Conservation (phyloP, 2,888 invertebrate genomes). For the Spilarctia lutea region DNA sequence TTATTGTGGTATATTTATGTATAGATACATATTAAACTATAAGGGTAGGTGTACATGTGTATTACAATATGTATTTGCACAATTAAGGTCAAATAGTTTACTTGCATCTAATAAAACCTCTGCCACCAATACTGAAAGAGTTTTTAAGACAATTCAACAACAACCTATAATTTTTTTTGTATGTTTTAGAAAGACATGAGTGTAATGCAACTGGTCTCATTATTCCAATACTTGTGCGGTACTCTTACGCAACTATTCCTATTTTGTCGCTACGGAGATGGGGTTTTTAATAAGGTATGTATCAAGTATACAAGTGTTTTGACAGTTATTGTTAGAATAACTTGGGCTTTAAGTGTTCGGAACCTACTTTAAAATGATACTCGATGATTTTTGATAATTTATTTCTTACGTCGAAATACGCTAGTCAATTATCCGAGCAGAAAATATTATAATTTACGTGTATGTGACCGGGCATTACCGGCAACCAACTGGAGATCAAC, state of each 20-base stretch:
- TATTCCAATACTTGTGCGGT: conserved; percentile 71
- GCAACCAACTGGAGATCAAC: too few relatives aligned
- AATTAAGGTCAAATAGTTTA: too few relatives aligned
- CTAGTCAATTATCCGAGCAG: too few relatives aligned
- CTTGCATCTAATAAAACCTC: too few relatives aligned
- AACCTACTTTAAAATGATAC: not conserved
- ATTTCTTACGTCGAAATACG: too few relatives aligned
- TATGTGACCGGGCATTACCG: too few relatives aligned
- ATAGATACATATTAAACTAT: too few relatives aligned
- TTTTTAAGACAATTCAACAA: not conserved
- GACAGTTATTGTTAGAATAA: not conserved
- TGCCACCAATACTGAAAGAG: not conserved
- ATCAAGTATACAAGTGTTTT: not conserved
- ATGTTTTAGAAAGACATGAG: conserved; percentile 53
- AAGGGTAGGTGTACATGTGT: too few relatives aligned
- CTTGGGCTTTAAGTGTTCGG: not conserved
- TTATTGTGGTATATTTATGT: too few relatives aligned
- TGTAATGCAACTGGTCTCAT: conserved; percentile 63
- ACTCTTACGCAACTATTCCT: conserved; percentile 72
- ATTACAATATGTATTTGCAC: too few relatives aligned
- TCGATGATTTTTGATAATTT: too few relatives aligned
- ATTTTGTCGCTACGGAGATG: conserved; percentile 72
- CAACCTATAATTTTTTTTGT: not conserved
- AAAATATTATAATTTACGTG: too few relatives aligned
- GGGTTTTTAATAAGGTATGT: conserved; percentile 62